These are phyloP conservation scores for Diorhabda carinulata DNA, from an alignment of 1,140 invertebrate species.

Conservation along the genomic window DNA sequence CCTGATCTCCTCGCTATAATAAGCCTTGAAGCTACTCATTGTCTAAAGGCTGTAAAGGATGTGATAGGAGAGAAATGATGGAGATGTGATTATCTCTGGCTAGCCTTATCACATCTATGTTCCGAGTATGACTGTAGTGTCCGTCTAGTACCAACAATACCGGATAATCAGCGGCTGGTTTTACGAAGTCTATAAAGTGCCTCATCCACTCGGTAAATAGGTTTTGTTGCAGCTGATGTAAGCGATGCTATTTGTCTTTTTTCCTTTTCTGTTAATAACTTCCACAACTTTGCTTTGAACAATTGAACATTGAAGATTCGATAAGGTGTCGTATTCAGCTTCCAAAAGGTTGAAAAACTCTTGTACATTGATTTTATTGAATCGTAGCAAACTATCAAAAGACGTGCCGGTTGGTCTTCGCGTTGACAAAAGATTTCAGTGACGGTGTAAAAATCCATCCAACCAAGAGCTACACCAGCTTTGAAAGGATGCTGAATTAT, in stretches of 20 bases:
- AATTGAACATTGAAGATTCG: constrained; percentile 44
- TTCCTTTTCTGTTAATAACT: constrained; percentile 19
- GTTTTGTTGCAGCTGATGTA: constrained; percentile 30
- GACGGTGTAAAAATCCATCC: constrained; percentile 3
- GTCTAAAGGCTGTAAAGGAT: background rate
- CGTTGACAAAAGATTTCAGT: constrained; percentile 9
- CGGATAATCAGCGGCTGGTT: no score
- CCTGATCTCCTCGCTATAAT: background rate
- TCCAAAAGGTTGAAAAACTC: constrained; percentile 21
- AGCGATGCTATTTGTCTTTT: constrained; percentile 40
- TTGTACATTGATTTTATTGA: constrained; percentile 16
- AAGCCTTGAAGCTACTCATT: background rate
- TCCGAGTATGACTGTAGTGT: background rate
- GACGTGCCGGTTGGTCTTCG: constrained; percentile 21
- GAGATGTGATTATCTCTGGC: background rate
- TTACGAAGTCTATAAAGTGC: no score
- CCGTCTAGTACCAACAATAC: no score
- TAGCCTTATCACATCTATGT: background rate
- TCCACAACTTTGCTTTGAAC: constrained; percentile 35
- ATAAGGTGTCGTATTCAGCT: constrained; percentile 24
- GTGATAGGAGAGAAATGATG: background rate
- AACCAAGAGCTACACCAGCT: constrained; percentile 14
- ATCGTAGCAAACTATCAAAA: constrained; percentile 6
- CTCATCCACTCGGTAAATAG: no score
- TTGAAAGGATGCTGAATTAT: constrained; percentile 10